Conservation (phyloP, 2,888 invertebrate species). For the Zhuqinia jingwanae region DNA sequence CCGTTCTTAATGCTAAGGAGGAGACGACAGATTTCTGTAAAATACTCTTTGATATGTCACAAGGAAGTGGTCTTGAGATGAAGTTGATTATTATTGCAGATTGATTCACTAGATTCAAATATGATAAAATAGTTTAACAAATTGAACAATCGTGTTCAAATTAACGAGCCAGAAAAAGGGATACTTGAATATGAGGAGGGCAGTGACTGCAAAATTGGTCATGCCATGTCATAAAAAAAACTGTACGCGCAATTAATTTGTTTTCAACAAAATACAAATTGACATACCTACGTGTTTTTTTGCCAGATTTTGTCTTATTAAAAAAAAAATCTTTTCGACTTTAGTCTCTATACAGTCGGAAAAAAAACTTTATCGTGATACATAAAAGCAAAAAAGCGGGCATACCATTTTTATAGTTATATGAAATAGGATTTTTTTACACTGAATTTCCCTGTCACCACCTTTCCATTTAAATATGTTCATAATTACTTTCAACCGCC, state of each 20-base stretch:
- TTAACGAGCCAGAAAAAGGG: slow-evolving; percentile 34
- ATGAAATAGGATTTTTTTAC: no score
- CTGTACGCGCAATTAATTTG: slow-evolving; percentile 7
- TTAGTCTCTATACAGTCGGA: not conserved
- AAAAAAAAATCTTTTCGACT: not conserved
- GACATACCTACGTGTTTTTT: not conserved
- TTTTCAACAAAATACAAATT: slow-evolving; percentile 30
- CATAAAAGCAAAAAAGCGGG: no score
- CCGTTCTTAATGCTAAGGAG: not conserved
- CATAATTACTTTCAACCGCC: not conserved
- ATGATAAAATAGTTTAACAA: slow-evolving; percentile 40
- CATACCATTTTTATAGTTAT: no score
- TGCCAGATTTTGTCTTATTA: not conserved
- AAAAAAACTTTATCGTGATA: no score
- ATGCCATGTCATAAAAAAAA: slow-evolving; percentile 1
- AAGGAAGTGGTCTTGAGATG: not conserved
- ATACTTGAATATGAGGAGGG: no score
- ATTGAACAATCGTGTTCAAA: slow-evolving; percentile 59
- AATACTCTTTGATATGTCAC: not conserved
- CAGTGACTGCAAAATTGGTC: slow-evolving; percentile 32
- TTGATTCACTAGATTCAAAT: not conserved
- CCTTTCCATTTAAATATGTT: not conserved
- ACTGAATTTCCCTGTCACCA: no score
- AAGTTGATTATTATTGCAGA: not conserved
- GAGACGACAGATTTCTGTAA: not conserved